Evolutionary conservation across 2,113 vertebrate species (phyloP), one percentile per base, ranked within the genome.

Genomic region (Thermophis baileyi): DNA sequence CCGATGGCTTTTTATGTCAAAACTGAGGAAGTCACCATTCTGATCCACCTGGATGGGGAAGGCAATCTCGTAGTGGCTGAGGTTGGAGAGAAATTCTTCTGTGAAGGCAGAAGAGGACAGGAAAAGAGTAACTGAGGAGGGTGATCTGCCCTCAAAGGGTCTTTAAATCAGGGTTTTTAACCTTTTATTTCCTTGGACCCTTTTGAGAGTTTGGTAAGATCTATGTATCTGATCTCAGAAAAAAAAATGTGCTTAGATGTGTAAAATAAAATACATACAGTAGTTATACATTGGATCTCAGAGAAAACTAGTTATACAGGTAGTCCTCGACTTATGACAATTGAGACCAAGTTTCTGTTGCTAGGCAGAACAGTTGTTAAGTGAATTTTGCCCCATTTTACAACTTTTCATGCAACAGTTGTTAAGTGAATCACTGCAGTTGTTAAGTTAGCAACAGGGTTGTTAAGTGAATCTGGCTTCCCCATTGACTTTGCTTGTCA

Each of bases 31-130:
- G 16, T 98, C 98, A 3, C 99, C 99, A 40, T 98, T 97, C 46
- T 98, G 98, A 96, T 99, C 99, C 95, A 99, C 98, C 46, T 98
- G 98, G 91, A 99, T 97, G 40, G 99, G 99, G 96, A 99, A 98
- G 60, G 99, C 98, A 18, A 99, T 99, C 95, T 99, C 99, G 98
- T 99, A 99, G 97, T 98, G 98, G 95, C 97, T 98, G 91, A 99
- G 98, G 96, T 97, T 98, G 97, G 99, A 99, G 97, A 99, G 98
- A 97, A 99, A 99, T 92, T 98, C 98, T 97, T 98, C 99, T 99
- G 97, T 24, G 92, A 89, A 85, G 57, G n/a, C 6, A 81, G 35
- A 90, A 90, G 3, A 2, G 22, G 40, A 46, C 3, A 87, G 14
- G 57, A 16, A n/a, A 27, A n/a, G 55, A 0, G 11, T 60, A 25